A percentile compares a stretch with the other conserved stretches of the same genome.
These are phyloP conservation scores for Stegodyphus dumicola DNA, from an alignment of 1,140 invertebrate genomes.

Conservation along the genomic window DNA sequence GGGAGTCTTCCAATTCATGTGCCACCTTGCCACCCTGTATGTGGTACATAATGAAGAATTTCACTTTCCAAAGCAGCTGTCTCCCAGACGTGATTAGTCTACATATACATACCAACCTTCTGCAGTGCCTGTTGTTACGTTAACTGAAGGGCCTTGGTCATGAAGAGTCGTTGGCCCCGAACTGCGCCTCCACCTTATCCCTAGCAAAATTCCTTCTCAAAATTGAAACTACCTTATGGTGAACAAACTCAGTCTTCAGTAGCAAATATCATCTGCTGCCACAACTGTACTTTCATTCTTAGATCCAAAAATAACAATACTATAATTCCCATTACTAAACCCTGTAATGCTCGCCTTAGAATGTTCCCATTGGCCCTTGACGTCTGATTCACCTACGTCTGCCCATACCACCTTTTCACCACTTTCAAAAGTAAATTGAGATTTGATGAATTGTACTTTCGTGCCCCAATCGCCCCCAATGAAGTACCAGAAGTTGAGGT, in stretches of 20 bases:
- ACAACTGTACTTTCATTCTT: background rate
- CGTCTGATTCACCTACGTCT: conserved; percentile 22
- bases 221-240: conserved; percentile 35
- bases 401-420: conserved; percentile 11
- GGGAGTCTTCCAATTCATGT: too few species aligned
- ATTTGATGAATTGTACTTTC: conserved; percentile 8
- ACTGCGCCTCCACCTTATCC: conserved; percentile 35
- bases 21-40: too few species aligned
- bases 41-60: too few species aligned
- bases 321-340: conserved; percentile 3
- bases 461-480: conserved; percentile 20
- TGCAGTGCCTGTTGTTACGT: conserved; percentile 32
- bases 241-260: conserved; percentile 34
- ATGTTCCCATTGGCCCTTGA: conserved; percentile 35
- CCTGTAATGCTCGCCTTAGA: conserved; percentile 6
- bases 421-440: background rate
- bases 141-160: background rate
- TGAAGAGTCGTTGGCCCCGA: conserved; percentile 6
- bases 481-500: conserved; percentile 59
- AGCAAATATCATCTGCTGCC: conserved; percentile 42
- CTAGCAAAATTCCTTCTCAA: conserved; percentile 53
- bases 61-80: too few species aligned
- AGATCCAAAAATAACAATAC: conserved; percentile 14
- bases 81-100: too few species aligned
- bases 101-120: conserved; percentile 34